phyloP scores from a whole-genome alignment of 2,113 vertebrate species.

The Tychaedon coryphoeus region DNA sequence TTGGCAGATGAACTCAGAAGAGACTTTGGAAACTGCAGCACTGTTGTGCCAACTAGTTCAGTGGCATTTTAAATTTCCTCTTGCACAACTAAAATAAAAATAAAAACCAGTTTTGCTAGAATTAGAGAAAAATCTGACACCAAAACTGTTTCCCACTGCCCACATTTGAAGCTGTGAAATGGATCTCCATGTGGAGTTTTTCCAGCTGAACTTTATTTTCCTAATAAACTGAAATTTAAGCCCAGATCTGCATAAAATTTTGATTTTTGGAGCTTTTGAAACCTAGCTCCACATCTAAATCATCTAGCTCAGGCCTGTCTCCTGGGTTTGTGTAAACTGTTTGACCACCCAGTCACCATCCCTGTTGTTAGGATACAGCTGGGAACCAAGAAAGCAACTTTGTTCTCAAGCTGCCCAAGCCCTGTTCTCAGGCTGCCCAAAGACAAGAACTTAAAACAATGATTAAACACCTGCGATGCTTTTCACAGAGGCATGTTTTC shows the following conservation, averaged over 20 bases:
- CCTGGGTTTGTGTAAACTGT: neutral
- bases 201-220: neutral
- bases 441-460: no score
- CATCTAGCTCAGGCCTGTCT: neutral
- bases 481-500: no score
- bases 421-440: no score
- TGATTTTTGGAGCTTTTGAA: neutral
- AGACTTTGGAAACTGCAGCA: neutral
- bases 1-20: neutral
- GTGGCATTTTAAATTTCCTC: neutral
- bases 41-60: fast-evolving
- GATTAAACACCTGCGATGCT: no score
- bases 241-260: neutral
- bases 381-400: no score
- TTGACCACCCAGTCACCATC: neutral
- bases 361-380: no score
- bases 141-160: neutral
- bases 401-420: no score
- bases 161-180: neutral
- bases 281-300: neutral
- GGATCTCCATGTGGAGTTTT: neutral
- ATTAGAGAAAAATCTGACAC: neutral
- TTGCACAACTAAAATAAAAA: neutral
- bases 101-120: neutral
- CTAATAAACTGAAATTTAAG: neutral